Percentiles rank a stretch among this genome's conserved stretches.
Evolutionary conservation across 2,113 vertebrate genomes (phyloP).

Genomic region (Carassius carassius): DNA sequence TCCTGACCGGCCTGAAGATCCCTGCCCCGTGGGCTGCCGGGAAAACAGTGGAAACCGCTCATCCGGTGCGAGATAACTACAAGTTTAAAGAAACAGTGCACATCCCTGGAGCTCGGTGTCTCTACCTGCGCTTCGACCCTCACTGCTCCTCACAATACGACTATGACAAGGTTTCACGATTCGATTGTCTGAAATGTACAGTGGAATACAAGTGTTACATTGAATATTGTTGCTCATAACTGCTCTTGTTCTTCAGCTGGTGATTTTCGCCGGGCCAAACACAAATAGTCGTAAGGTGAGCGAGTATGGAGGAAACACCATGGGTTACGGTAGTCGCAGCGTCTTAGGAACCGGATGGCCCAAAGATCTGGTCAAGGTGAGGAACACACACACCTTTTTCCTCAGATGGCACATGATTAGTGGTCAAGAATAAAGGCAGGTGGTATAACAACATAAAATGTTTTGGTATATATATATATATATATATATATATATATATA

Average conservation of each 20-base stretch:
- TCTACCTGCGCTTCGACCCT: conserved; percentile 96
- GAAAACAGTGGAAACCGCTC: conserved; percentile 96
- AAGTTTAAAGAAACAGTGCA: conserved; percentile 98
- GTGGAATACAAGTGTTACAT: background rate
- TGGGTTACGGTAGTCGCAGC: conserved; percentile 98
- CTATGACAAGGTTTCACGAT: conserved; percentile 90
- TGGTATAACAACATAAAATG: background rate
- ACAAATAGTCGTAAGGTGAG: conserved; percentile 99
- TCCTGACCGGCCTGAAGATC: conserved; percentile 96
- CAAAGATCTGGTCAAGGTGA: conserved; percentile 98
- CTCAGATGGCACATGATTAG: background rate
- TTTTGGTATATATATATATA: too few species aligned
- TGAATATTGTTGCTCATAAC: background rate
- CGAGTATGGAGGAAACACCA: conserved; percentile 96
- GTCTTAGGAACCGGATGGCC: conserved; percentile 98
- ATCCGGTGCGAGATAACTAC: conserved; percentile 97
- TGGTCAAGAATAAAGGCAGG: background rate
- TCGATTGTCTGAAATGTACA: background rate
- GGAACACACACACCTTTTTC: background rate
- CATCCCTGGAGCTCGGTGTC: conserved; percentile 94
- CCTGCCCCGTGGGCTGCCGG: conserved; percentile 98
- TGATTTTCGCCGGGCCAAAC: conserved; percentile 97
- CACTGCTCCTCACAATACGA: conserved; percentile 99
- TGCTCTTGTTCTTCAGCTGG: conserved; percentile 82
- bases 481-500: too few species aligned